Evolutionary conservation across 2,797 vertebrate species (phyloP).

Genomic region (Myotis myotis): DNA sequence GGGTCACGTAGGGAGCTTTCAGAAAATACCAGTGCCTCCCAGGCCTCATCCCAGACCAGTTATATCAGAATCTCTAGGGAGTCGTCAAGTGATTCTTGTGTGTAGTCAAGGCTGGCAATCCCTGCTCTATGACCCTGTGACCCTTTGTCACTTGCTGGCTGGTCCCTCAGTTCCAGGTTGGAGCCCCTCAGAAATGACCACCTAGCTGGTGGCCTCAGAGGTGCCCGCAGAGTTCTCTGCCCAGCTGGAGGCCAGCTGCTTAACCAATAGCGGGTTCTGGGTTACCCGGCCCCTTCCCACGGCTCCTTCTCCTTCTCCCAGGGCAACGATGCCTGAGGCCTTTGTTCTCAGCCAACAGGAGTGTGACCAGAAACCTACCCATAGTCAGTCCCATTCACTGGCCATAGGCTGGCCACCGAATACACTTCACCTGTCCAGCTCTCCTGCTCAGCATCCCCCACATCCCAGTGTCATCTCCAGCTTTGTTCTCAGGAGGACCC

Average conservation of each 20-base stretch:
- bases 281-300: not conserved
- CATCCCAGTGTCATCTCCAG: not conserved
- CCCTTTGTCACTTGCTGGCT: not conserved
- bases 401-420: slow-evolving; percentile 17
- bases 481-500: not conserved
- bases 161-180: not conserved
- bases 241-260: slow-evolving; percentile 62
- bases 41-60: not conserved
- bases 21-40: not conserved
- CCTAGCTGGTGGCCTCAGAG: not conserved
- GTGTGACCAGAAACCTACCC: slow-evolving; percentile 69
- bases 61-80: not conserved
- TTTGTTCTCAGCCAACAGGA: slow-evolving; percentile 69
- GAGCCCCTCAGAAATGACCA: slow-evolving; percentile 9
- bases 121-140: not conserved
- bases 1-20: not conserved
- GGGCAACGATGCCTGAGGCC: slow-evolving; percentile 46
- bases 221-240: not conserved
- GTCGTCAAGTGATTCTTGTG: not conserved
- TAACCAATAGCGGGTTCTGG: slow-evolving; percentile 43
- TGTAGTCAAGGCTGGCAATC: not conserved
- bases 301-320: slow-evolving; percentile 19
- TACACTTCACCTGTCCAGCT: slow-evolving; percentile 31
- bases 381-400: slow-evolving; percentile 42
- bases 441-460: not conserved